Conservation (phyloP, 2,888 invertebrate genomes). For the Tenthredo notha region DNA sequence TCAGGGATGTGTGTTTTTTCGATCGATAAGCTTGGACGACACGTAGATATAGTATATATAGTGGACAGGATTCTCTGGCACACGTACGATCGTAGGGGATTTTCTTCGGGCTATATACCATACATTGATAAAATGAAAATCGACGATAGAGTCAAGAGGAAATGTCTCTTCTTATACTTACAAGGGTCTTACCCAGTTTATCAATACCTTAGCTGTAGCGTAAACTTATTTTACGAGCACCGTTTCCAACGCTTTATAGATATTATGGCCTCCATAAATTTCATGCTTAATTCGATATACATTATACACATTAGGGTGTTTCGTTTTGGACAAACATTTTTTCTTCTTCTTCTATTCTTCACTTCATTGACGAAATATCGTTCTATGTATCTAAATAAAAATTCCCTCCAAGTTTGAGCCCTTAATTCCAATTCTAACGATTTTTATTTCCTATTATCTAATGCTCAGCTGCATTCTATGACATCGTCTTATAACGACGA, state of each 20-base stretch:
- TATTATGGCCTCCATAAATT: conserved; percentile 7
- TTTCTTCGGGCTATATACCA: not conserved
- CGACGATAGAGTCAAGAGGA: not conserved
- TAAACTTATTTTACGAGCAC: not conserved
- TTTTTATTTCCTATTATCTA: too few relatives aligned
- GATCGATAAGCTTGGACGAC: conserved; percentile 63
- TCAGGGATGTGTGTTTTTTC: conserved; percentile 65
- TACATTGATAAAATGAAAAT: conserved; percentile 1
- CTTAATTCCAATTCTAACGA: too few relatives aligned
- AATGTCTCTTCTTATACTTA: not conserved
- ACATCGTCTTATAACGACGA: too few relatives aligned
- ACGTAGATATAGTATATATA: conserved; percentile 43
- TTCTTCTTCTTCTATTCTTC: too few relatives aligned
- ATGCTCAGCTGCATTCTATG: too few relatives aligned
- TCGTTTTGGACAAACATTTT: too few relatives aligned
- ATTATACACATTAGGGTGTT: not conserved
- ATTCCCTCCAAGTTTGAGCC: too few relatives aligned
- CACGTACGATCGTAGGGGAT: not conserved
- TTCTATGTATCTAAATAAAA: too few relatives aligned
- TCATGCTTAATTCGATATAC: not conserved
- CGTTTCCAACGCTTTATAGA: conserved; percentile 3
- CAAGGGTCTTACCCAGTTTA: conserved; percentile 8
- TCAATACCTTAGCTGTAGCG: conserved; percentile 16
- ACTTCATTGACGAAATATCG: too few relatives aligned
- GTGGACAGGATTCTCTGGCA: conserved; percentile 53